phyloP scores from a whole-genome alignment of 2,113 vertebrate genomes.

The Ptychochromis oligacanthus region DNA sequence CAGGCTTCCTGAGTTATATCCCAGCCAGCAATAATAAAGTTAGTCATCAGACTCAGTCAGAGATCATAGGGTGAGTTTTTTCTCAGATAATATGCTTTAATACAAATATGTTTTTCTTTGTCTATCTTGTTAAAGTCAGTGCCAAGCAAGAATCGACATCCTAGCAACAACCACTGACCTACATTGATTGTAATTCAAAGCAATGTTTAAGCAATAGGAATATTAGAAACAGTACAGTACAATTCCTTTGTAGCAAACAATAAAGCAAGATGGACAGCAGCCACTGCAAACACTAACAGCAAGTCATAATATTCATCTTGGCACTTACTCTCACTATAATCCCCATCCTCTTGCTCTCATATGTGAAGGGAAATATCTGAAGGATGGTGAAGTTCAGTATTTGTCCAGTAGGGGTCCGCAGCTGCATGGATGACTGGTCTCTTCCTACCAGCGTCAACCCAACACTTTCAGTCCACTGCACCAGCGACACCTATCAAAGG shows the following conservation, averaged over 20 bases:
- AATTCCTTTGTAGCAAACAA: background rate
- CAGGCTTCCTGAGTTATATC: slow-evolving; percentile 78
- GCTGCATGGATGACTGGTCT: slow-evolving; percentile 96
- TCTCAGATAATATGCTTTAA: slow-evolving; percentile 77
- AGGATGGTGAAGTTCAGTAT: slow-evolving; percentile 98
- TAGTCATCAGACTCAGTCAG: slow-evolving; percentile 81
- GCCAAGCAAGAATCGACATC: background rate
- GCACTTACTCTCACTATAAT: slow-evolving; percentile 92
- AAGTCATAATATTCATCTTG: background rate
- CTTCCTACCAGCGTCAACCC: slow-evolving; percentile 95
- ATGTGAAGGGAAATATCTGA: slow-evolving; percentile 98
- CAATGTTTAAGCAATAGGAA: background rate
- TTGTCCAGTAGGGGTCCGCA: slow-evolving; percentile 98
- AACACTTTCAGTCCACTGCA: slow-evolving; percentile 98
- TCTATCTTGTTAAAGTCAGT: background rate
- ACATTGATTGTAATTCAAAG: background rate
- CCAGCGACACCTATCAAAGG: slow-evolving; percentile 90
- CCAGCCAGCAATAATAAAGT: slow-evolving; percentile 84
- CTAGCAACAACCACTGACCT: slow-evolving; percentile 14
- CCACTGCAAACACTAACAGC: background rate
- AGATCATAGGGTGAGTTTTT: slow-evolving; percentile 84
- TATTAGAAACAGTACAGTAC: background rate
- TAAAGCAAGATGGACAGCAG: background rate
- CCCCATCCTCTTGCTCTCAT: slow-evolving; percentile 98
- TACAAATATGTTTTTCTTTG: background rate